These are phyloP conservation scores for Apocrypta bakeri DNA, from an alignment of 1,140 invertebrate genomes.

Conservation along the genomic window DNA sequence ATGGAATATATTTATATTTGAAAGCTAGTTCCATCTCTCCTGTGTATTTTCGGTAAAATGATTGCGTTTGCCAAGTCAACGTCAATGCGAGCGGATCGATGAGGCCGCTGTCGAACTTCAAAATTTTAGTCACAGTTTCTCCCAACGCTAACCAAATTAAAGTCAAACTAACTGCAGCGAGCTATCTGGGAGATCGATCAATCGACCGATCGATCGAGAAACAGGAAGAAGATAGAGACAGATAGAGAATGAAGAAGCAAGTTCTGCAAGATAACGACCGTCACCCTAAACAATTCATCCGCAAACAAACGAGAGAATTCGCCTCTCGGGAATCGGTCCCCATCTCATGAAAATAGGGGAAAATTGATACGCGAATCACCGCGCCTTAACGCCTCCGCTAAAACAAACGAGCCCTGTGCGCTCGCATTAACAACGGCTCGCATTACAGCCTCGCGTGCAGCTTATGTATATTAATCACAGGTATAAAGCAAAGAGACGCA, in stretches of 20 bases:
- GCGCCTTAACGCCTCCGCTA: too few species aligned
- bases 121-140: background rate
- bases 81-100: background rate
- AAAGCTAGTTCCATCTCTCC: background rate
- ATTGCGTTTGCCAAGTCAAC: background rate
- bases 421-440: background rate
- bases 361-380: background rate
- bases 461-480: constrained; percentile 20
- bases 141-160: background rate
- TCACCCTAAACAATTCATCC: background rate
- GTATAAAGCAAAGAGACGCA: constrained; percentile 21
- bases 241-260: too few species aligned
- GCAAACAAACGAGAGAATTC: too few species aligned
- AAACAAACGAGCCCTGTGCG: background rate
- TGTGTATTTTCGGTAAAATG: background rate
- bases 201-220: too few species aligned
- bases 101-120: background rate
- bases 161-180: background rate
- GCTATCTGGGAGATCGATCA: background rate
- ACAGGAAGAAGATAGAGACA: too few species aligned
- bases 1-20: background rate
- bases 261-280: background rate
- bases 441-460: background rate
- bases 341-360: background rate
- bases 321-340: too few species aligned